Evolutionary conservation across 2,888 invertebrate genomes (phyloP), one percentile per base, ranked within the genome.

Genomic region (Nymphalis c-album): DNA sequence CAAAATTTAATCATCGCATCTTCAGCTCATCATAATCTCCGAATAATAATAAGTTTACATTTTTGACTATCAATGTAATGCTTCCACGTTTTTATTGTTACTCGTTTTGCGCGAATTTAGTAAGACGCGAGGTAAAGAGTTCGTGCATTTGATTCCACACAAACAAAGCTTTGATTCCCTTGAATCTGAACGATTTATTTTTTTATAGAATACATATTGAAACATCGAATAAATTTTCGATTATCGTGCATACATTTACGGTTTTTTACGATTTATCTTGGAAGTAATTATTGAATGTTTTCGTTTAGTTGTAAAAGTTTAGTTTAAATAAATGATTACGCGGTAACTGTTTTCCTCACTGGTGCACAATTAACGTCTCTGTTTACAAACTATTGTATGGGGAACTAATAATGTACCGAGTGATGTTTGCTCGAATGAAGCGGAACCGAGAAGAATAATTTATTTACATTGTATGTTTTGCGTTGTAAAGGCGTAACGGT

Each of bases 161-260:
- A 57, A 57, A 57, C 35, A 57, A n/a, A 57, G 26, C 17, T n/a
- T n/a, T 6, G 35, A 10, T 57, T 57, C 40, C 35, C 35, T 57
- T 57, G 57, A 57, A 57, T 35, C 40, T 57, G 35, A 40, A 35
- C 18, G 57, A 40, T 57, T 57, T 57, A 55, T 31, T 17, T 31
- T 45, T 47, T n/a, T 47, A 47, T 47, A 47, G n/a, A 47, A 47
- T n/a, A n/a, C 47, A 47, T n/a, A 40, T 40, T 40, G 40, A 47
- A 47, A 17, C 16, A 6, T 17, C 18, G 48, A 48, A 48, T 48
- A 48, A 16, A 18, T 48, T 48, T 51, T 55, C 22, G 53, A 55
- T 55, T 31, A 55, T 55, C 53, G 53, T 31, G 31, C n/a, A n/a
- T 17, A 31, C 31, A 55, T 31, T n/a, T n/a, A n/a, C 31, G 17